These are phyloP conservation scores for Syngnathoides biaculeatus DNA, from an alignment of 2,113 vertebrate genomes.

Conservation along the genomic window DNA sequence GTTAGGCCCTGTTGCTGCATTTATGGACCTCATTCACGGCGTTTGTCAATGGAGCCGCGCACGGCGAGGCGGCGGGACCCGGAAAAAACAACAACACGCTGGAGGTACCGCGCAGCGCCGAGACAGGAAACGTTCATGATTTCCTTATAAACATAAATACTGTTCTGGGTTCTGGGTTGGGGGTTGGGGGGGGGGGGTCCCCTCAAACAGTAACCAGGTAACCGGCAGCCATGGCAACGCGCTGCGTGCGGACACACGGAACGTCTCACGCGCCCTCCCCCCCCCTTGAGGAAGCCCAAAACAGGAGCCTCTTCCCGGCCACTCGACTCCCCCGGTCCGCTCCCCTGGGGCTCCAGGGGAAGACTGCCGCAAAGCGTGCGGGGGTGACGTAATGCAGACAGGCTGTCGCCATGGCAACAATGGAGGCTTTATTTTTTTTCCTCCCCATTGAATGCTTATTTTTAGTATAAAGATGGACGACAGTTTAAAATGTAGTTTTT, in stretches of 20 bases:
- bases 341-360: slow-evolving; percentile 7
- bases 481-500: not conserved
- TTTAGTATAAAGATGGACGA: not conserved
- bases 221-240: slow-evolving; percentile 52
- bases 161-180: not conserved
- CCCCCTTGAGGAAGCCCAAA: slow-evolving; percentile 19
- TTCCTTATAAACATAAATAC: not conserved
- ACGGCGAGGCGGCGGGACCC: too few relatives aligned
- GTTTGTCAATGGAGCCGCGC: slow-evolving; percentile 9
- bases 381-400: slow-evolving; percentile 48
- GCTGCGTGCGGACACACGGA: slow-evolving; percentile 30
- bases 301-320: not conserved
- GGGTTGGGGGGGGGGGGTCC: slow-evolving; percentile 20
- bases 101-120: too few relatives aligned
- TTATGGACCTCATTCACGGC: slow-evolving; percentile 15
- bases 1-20: slow-evolving; percentile 39
- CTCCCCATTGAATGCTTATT: not conserved
- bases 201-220: slow-evolving; percentile 44
- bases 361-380: slow-evolving; percentile 6
- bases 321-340: slow-evolving; percentile 1
- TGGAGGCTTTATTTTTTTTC: too few relatives aligned
- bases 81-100: too few relatives aligned
- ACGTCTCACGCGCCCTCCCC: not conserved
- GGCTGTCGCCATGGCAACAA: slow-evolving; percentile 4
- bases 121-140: too few relatives aligned